phyloP scores from a whole-genome alignment of 2,888 invertebrate genomes.

The Latrodectus hesperus region DNA sequence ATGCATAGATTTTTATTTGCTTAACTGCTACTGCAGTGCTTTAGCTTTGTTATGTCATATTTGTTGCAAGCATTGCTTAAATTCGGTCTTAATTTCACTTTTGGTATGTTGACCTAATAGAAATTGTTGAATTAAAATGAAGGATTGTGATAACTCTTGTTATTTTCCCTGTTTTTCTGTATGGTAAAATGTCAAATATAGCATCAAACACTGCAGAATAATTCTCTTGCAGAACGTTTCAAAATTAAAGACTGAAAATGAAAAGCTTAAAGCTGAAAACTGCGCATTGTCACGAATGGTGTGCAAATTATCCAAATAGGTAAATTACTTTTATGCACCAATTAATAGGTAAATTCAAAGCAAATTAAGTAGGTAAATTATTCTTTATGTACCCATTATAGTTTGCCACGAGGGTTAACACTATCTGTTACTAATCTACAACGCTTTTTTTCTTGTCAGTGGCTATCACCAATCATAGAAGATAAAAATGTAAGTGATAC shows the following conservation, averaged over 20 bases:
- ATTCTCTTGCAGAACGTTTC: constrained; percentile 84
- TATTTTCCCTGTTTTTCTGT: constrained; percentile 10
- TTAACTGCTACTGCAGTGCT: neutral
- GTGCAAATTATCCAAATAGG: no score
- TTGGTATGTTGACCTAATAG: constrained; percentile 6
- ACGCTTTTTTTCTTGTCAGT: no score
- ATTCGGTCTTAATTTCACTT: neutral
- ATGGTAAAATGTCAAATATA: constrained; percentile 56
- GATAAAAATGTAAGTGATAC: no score
- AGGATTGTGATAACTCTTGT: constrained; percentile 35
- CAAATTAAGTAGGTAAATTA: no score
- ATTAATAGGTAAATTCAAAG: no score
- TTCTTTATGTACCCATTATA: no score
- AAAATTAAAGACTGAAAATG: constrained; percentile 92
- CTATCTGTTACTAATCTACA: no score
- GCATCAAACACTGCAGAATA: constrained; percentile 59
- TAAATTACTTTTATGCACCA: no score
- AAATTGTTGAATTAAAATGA: constrained; percentile 7
- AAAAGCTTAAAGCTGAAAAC: constrained; percentile 87
- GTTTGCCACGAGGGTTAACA: no score
- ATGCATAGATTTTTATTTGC: neutral
- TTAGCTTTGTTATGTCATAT: neutral
- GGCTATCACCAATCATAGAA: no score
- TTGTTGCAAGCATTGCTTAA: neutral
- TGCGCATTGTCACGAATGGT: constrained; percentile 84